phyloP scores from a whole-genome alignment of 1,140 invertebrate species.

The Danaus melanippus region DNA sequence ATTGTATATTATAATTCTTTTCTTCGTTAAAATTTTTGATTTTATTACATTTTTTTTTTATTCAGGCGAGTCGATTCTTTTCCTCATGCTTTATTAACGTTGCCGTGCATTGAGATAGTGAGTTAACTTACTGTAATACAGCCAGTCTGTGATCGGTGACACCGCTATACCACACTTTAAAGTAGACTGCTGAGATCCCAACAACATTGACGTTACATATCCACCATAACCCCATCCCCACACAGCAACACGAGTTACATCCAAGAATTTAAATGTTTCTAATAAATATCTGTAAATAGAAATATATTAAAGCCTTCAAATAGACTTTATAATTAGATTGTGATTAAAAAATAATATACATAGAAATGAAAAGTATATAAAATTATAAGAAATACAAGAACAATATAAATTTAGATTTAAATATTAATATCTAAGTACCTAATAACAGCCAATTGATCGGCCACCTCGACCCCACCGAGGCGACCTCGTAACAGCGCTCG shows the following conservation, averaged over 20 bases:
- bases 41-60: too few species aligned
- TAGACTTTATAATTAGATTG: too few species aligned
- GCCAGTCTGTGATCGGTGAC: constrained; percentile 95
- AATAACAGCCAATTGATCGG: constrained; percentile 90
- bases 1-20: too few species aligned
- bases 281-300: constrained; percentile 78
- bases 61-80: too few species aligned
- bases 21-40: too few species aligned
- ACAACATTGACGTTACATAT: constrained; percentile 90
- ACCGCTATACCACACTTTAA: constrained; percentile 94
- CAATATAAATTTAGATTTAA: neutral
- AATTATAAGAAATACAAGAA: constrained; percentile 1
- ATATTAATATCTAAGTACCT: constrained; percentile 65
- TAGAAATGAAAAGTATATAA: neutral
- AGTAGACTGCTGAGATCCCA: constrained; percentile 87
- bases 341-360: too few species aligned
- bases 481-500: constrained; percentile 83
- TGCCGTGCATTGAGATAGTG: constrained; percentile 1
- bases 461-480: constrained; percentile 88
- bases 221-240: constrained; percentile 99
- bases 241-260: constrained; percentile 88
- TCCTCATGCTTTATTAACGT: neutral
- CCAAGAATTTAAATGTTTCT: constrained; percentile 87
- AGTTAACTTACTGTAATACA: constrained; percentile 88
- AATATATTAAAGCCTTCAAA: too few species aligned